Evolutionary conservation across 1,140 invertebrate species (phyloP), one percentile per base, ranked within the genome.

Genomic region (Drosophila tani): DNA sequence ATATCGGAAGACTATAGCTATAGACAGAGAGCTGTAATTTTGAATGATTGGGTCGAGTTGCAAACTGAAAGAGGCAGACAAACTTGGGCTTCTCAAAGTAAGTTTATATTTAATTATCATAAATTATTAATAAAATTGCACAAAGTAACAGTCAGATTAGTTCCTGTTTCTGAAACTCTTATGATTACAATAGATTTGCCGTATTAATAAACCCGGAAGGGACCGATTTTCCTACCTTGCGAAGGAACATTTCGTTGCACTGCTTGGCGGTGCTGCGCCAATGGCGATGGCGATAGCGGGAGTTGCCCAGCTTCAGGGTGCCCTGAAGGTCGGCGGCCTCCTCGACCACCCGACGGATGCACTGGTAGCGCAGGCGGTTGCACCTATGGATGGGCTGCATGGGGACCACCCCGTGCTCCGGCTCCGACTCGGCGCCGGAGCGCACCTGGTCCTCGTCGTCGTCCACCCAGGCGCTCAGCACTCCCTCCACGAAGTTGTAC

Each of bases 401-500:
- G 21, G 94, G 93, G 59, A 95, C 94, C 63, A 95, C 94, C 68
- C 95, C 95, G 67, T 95, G 94, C 85, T 95, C 95, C 2, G 95
- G 94, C 75, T 95, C 94, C 24, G 94, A 95, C 77, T 95, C 94
- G 81, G 95, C 95, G 5, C 95, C 95, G 1, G 95, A 95, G 35
- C 91, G 86, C 60, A 93, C 77, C 62, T 95, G 95, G 47, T 95
- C 93, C 15, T 95, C 95, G 66, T 95, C 95, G 73, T 96, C 95
- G 53, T 95, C 95, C 12, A 95, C 95, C 95, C 95, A 95, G 21
- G 95, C 95, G 81, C 95, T 95, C 43, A 95, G 88, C 38, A 95
- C 95, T 69, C 95, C 95, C 91, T 96, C 96, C 55, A 96, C 96
- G 82, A 96, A 96, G 88, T 95, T 96, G 91, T 96, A 96, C 63